Base-by-base conservation (phyloP, 2,888 invertebrate species). In the Volucella inflata region DNA sequence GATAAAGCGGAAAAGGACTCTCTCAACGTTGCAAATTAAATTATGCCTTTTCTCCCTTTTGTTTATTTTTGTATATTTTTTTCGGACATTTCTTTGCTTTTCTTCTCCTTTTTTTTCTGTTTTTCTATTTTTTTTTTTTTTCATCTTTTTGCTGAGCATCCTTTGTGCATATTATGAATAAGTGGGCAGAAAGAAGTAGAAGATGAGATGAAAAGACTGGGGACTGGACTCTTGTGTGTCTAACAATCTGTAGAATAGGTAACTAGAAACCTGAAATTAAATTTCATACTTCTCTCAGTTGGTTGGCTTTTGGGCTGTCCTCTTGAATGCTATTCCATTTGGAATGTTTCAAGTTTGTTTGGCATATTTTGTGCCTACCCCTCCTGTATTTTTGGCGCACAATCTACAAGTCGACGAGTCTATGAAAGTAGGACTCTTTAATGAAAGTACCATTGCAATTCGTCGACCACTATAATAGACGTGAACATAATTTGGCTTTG, bases 261-360 rank as follows among this genome's bases (percentile, higher is more conserved):
- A 76, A 70, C 68, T 64, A 78, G 74, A 50, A 74, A 79, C 70
- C 68, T 75, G 79, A 67, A 85, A 85, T 85, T 81, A 67, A 85
- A 85, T 85, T 85, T 80, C 76, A 85, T 79, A 79, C 72, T 79
- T 59, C 8, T 40, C 72, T 44, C 17, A 21, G 62, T 46, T 38
- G 17, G 17, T 17, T 17, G 38, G 17, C 21, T 30, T 30, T 30
- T 30, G 30, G 30, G 12, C n/a, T 44, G 0, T 44, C 44, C 12
- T 71, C 71, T 71, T 59, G 48, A 50, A 70, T 71, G 71, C 59
- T 71, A 59, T 55, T 59, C 71, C 71, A 71, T 71, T 71, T 71
- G 71, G 71, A 71, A 71, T 71, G 71, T 46, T 59, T 48, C 55
- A 59, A 71, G 71, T 59, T 71, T 71, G 70, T 70, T 70, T 57